Base-by-base conservation (phyloP, 1,140 invertebrate species). In the Catajapyx aquilonaris region DNA sequence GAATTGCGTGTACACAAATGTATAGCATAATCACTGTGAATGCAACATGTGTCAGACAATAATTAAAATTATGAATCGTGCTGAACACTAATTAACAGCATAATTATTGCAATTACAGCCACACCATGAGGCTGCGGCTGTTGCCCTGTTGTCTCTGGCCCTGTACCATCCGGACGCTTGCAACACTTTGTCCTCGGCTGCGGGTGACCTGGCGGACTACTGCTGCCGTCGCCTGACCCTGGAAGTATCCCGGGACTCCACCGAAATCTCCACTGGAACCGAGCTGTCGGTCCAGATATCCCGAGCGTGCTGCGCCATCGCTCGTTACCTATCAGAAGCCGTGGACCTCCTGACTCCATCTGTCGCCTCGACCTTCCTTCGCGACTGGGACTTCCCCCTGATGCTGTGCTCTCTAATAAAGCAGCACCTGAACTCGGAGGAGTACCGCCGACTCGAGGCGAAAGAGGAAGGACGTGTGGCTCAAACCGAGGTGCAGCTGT, bases 171-270 rank as follows among this genome's bases (percentile, higher is more conserved):
- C 39, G 15, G 45, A 44, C 11, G 35, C 42, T 3, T 40, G 40
- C 19, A 43, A 50, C 34, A 38, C 46, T n/a, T 33, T 51, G 17
- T 47, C 41, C 30, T 45, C 50, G 34, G 36, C 38, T 20, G 34
- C 44, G 4, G 31, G 48, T 4, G 49, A 51, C 31, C 25, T 51
- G 3, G 38, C 41, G 4, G 49, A 51, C 34, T 49, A 51, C 38
- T 44, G 42, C 33, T 35, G 38, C 20, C 35, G 45, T 16, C n/a
- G 20, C 5, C 15, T 46, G 22, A 28, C 7, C 23, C 23, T 28
- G 23, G 7, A 7, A 9, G 23, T 28, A 9, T 13, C 7, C 23
- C 7, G 13, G 23, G 7, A 28, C 7, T 28, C 13, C 23, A 28
- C 23, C 23, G 7, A 13, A 28, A 9, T 28, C 23, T 9, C 23